A percentile compares a stretch with the other conserved stretches of the same genome.
These are phyloP conservation scores for Sympetrum striolatum DNA, from an alignment of 2,888 invertebrate genomes.

Conservation along the genomic window DNA sequence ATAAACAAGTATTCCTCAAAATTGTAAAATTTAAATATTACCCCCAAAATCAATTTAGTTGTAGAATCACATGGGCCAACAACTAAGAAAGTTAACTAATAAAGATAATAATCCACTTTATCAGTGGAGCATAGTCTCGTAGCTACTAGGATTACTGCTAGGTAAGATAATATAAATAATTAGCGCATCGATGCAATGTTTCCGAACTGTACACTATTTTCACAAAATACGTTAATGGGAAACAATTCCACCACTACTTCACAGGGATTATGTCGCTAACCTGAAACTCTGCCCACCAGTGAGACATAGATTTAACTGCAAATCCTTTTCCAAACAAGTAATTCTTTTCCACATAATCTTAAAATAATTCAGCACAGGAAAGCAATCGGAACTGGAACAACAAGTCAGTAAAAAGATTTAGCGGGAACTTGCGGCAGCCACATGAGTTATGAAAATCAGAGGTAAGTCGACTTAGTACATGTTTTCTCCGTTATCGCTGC, in stretches of 20 bases:
- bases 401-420: too few relatives aligned
- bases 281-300: conserved; percentile 87
- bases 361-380: too few relatives aligned
- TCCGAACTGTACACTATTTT: neutral
- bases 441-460: neutral
- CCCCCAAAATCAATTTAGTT: too few relatives aligned
- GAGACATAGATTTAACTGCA: conserved; percentile 72
- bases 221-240: neutral
- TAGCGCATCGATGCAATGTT: conserved; percentile 36
- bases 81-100: too few relatives aligned
- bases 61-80: too few relatives aligned
- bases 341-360: conserved; percentile 58
- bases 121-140: too few relatives aligned
- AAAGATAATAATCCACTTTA: too few relatives aligned
- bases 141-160: too few relatives aligned
- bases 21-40: too few relatives aligned
- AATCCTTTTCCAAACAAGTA: conserved; percentile 63
- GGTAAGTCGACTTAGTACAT: neutral
- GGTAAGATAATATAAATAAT: too few relatives aligned
- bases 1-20: too few relatives aligned
- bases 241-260: neutral
- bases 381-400: too few relatives aligned
- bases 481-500: neutral
- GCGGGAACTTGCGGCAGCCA: neutral
- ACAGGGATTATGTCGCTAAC: conserved; percentile 59